A percentile compares a stretch with the other conserved stretches of the same genome.
phyloP scores from a whole-genome alignment of 1,140 invertebrate genomes.

The Diachasmimorpha longicaudata region DNA sequence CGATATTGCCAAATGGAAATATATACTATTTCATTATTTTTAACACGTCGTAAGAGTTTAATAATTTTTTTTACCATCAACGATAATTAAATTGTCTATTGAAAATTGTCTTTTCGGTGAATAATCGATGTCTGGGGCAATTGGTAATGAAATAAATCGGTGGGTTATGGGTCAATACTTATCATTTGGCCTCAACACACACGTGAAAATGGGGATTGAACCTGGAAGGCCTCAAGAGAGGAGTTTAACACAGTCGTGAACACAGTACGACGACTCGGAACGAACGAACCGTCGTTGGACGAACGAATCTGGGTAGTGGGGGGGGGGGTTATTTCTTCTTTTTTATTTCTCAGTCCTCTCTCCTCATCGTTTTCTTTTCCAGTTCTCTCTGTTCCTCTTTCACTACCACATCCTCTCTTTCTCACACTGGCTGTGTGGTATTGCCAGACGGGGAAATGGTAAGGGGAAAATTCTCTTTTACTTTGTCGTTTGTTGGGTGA shows the following conservation, averaged over 20 bases:
- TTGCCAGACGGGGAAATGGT: conserved; percentile 9
- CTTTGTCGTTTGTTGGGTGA: conserved; percentile 41
- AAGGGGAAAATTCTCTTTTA: conserved; percentile 52
- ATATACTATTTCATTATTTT: neutral
- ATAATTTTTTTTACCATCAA: no score
- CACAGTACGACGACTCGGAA: conserved; percentile 50
- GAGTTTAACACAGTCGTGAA: conserved; percentile 43
- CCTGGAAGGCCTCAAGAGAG: neutral
- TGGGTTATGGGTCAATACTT: conserved; percentile 22
- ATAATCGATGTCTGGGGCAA: no score
- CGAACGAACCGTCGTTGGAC: conserved; percentile 40
- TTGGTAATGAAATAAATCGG: no score
- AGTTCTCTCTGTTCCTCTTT: conserved; percentile 25
- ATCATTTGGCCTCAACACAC: conserved; percentile 35
- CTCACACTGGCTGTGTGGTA: conserved; percentile 9
- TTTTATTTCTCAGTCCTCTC: conserved; percentile 17
- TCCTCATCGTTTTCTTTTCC: conserved; percentile 20
- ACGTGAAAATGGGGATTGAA: conserved; percentile 36
- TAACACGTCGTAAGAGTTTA: no score
- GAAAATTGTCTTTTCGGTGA: no score
- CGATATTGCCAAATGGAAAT: neutral
- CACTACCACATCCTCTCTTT: conserved; percentile 9
- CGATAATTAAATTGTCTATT: no score
- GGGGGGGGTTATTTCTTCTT: conserved; percentile 51
- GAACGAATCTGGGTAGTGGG: conserved; percentile 37